Evolutionary conservation across 2,888 invertebrate species (phyloP), one percentile per base, ranked within the genome.

Genomic region (Anaspis maculata): DNA sequence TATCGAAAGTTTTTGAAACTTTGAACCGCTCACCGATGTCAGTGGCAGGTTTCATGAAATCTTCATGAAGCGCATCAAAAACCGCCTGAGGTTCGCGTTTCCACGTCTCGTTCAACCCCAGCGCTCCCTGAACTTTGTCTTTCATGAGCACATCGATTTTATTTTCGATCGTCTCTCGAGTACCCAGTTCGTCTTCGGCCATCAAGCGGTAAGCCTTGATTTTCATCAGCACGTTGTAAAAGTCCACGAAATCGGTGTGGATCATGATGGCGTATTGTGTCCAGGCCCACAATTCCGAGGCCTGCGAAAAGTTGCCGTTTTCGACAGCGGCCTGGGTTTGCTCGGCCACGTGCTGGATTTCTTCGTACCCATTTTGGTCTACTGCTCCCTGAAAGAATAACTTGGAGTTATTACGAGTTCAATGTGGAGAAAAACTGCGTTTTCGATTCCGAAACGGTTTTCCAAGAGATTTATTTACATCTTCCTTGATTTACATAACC

Each of bases 31-130:
- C 61, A 82, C 83, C 78, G 57, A 73, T 67, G 35, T 77, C 65
- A 3, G 77, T 76, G 14, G 79, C 86, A 1, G 88, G 85, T 56
- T 79, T 84, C 51, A 53, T 51, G 53, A 88, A 86, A 56, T 88
- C 88, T 3, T 47, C 72, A 6, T 55, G 48, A 21, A 83, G 68
- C 15, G 62, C 58, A 14, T 56, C 45, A 52, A 85, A 87, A 0
- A 86, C 85, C 86, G 89, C 1, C 5, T 10, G 6, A 11, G 10
- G 5, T 24, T 24, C 6, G 4, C 6, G 6, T 5, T 10, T 10
- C 9, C 9, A 24, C 4, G 55, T 61, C 3, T 81, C 74, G 1
- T 56, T 62, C 3, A 88, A 76, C 2, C 66, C 63, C 1, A 90
- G 68, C 25, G 79, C 78, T 37, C 70, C 45, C 43, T 74, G 77